Conservation (phyloP, 2,113 vertebrate genomes). For the Pelecanus crispus region DNA sequence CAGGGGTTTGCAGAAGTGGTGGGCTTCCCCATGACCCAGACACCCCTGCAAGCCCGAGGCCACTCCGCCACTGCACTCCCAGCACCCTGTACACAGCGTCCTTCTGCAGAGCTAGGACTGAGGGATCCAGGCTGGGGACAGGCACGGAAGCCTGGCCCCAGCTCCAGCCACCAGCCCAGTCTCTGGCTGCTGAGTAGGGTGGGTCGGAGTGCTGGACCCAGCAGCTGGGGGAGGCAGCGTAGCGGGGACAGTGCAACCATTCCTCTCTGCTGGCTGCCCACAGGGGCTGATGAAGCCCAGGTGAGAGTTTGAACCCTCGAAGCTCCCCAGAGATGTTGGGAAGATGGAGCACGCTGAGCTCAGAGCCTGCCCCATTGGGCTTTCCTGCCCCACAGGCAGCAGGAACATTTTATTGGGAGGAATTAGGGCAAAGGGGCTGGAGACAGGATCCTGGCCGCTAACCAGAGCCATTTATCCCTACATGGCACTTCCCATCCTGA, state of each 20-base stretch:
- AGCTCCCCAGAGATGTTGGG: neutral
- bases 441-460: neutral
- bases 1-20: neutral
- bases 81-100: neutral
- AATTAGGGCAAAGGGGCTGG: neutral
- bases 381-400: neutral
- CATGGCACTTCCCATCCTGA: neutral
- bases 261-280: neutral
- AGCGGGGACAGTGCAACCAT: rapidly evolving
- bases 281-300: rapidly evolving
- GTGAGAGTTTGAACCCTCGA: neutral
- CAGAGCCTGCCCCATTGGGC: rapidly evolving
- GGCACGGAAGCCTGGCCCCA: rapidly evolving
- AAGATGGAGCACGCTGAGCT: neutral
- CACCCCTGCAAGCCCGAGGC: rapidly evolving
- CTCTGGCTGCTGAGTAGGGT: neutral
- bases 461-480: neutral
- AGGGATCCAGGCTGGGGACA: neutral
- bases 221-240: rapidly evolving
- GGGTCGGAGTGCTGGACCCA: rapidly evolving
- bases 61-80: rapidly evolving
- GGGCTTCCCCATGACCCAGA: neutral
- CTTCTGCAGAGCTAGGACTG: neutral
- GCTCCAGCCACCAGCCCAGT: neutral
- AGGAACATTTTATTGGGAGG: neutral